Percentiles rank a stretch among this genome's conserved stretches.
Evolutionary conservation across 2,797 vertebrate species (phyloP).

Genomic region (Smutsia temminckii): DNA sequence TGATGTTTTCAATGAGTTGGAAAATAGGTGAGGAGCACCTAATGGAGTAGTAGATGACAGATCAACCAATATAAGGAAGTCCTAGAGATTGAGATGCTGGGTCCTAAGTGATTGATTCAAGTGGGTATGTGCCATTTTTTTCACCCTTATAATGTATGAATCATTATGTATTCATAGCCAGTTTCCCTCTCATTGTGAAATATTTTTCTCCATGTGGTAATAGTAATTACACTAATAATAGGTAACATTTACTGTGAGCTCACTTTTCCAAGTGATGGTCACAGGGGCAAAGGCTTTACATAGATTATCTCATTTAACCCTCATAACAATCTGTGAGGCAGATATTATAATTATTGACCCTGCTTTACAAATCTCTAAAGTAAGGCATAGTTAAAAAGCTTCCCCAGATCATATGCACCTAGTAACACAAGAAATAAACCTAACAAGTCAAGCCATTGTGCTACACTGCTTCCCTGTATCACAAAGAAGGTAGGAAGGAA

Average conservation of each 20-base stretch:
- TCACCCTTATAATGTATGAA: not conserved
- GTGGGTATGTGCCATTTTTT: not conserved
- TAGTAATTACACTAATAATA: not conserved
- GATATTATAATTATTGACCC: not conserved
- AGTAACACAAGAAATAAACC: not conserved
- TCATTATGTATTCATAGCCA: not conserved
- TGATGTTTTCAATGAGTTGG: not conserved
- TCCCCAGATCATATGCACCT: not conserved
- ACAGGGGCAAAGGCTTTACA: not conserved
- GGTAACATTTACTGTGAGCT: not conserved
- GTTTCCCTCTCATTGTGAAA: not conserved
- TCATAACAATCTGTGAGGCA: not conserved
- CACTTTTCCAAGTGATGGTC: not conserved
- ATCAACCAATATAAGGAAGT: not conserved
- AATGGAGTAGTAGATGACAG: not conserved
- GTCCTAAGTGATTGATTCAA: not conserved
- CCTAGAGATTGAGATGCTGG: not conserved
- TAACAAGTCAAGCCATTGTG: not conserved
- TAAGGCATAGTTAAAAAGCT: not conserved
- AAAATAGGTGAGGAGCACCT: not conserved
- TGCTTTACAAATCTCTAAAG: not conserved
- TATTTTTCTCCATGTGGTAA: not conserved
- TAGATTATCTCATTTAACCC: not conserved
- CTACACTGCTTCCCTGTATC: not conserved
- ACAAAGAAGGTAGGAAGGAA: not conserved